Base-by-base conservation (phyloP, 2,797 vertebrate species). In the Semaprochilodus insignis region DNA sequence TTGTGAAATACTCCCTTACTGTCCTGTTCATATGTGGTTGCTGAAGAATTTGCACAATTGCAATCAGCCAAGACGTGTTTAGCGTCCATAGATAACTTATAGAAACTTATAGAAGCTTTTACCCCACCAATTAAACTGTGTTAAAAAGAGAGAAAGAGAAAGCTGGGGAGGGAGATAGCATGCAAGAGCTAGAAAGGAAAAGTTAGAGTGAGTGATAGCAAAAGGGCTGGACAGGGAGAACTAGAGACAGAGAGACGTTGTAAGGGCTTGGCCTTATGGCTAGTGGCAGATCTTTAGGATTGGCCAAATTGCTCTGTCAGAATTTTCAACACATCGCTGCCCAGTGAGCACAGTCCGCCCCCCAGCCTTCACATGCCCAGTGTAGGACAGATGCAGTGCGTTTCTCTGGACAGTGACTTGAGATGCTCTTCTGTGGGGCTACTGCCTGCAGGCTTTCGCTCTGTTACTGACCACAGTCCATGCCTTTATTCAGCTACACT, bases 391-490 rank as follows among this genome's bases (percentile, higher is more conserved):
- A 8, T 71, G 54, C 65, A 51, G 72, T 77, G 34, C 65, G 51
- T 66, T 67, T 31, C n/a, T 23, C 63, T 85, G 80, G 60, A 80
- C 82, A 57, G 75, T 55, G 75, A 79, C 51, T 78, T 70, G n/a
- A 79, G 66, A 85, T 70, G 44, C 17, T 70, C 60, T 31, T 76
- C 36, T 4, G 17, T 67, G n/a, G 44, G 59, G 54, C 74, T 69
- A 52, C 36, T 34, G 55, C 55, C 25, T 51, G 48, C 62, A 16
- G 51, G 74, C 21, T 13, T n/a, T 69, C 25, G 51, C 25, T 31
- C 71, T 54, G 44, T 51, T 71, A 51, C 14, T 25, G n/a, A 15
- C n/a, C 23, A 2, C n/a, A 51, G 10, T 25, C 44, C 14, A 15
- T 15, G 51, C 51, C 70, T 54, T 15, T 51, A 31, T 31, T 31